phyloP scores from a whole-genome alignment of 1,140 invertebrate genomes.

The Oryctes rhinoceros region DNA sequence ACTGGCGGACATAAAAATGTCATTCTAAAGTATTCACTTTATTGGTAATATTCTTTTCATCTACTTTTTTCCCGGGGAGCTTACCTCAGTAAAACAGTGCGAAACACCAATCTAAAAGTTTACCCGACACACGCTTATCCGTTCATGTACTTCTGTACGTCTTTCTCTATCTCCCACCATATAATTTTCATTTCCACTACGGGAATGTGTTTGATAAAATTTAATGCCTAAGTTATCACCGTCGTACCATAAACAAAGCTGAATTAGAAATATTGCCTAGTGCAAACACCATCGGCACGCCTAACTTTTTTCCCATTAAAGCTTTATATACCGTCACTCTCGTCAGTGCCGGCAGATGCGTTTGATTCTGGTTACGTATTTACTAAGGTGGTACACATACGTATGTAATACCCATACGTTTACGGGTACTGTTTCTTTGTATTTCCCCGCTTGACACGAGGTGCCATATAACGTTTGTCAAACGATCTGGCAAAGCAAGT shows the following conservation, averaged over 20 bases:
- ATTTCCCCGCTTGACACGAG: neutral
- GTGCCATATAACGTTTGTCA: conserved; percentile 3
- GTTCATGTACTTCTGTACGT: neutral
- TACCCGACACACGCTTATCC: neutral
- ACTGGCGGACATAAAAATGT: conserved; percentile 8
- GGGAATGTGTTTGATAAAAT: neutral
- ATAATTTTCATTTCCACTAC: neutral
- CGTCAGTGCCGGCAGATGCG: neutral
- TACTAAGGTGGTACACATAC: neutral
- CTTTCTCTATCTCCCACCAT: neutral
- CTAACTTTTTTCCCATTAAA: neutral
- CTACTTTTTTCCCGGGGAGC: neutral
- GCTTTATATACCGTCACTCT: neutral
- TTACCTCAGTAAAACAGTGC: neutral
- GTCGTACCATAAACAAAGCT: neutral
- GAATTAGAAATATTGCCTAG: neutral
- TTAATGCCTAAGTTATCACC: neutral
- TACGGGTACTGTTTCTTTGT: conserved; percentile 15
- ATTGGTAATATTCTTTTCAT: conserved; percentile 17
- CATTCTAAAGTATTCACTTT: neutral
- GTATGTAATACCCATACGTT: neutral
- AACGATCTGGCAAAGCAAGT: neutral
- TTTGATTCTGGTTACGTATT: neutral
- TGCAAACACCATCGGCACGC: neutral
- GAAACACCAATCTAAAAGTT: neutral